These are phyloP conservation scores for Ophthalmolycus amberensis DNA, from an alignment of 2,113 vertebrate species.

Conservation along the genomic window DNA sequence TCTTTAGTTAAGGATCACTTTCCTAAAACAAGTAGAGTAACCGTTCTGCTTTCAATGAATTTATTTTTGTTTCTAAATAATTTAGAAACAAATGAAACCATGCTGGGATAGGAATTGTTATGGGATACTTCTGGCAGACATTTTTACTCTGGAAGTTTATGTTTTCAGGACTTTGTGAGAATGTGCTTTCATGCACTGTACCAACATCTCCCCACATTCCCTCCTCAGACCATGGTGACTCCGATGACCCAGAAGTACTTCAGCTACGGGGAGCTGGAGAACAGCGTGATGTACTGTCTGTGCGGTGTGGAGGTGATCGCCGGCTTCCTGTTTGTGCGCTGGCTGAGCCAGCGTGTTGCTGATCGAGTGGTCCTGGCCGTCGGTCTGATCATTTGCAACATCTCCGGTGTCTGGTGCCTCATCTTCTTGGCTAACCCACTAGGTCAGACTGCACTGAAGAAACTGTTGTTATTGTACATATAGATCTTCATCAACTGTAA, in stretches of 20 bases:
- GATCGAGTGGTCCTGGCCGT: conserved; percentile 84
- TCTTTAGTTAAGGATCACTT: neutral
- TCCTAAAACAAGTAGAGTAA: neutral
- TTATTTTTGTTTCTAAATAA: neutral
- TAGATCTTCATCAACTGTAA: neutral
- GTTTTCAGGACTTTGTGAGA: neutral
- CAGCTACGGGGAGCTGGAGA: conserved; percentile 87
- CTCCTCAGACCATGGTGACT: conserved; percentile 87
- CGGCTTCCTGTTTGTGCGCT: conserved; percentile 87
- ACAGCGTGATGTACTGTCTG: conserved; percentile 89
- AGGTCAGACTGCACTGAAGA: conserved; percentile 70
- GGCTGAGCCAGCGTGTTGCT: conserved; percentile 77
- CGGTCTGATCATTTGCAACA: conserved; percentile 84
- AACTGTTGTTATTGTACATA: neutral
- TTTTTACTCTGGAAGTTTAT: neutral
- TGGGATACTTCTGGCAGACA: neutral
- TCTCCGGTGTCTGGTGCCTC: conserved; percentile 87
- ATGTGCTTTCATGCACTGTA: neutral
- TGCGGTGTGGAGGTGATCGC: conserved; percentile 87
- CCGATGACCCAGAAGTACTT: conserved; percentile 88
- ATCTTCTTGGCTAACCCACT: conserved; percentile 84
- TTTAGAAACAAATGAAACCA: neutral
- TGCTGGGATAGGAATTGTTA: neutral
- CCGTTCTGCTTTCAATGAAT: neutral
- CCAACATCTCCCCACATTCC: neutral